Evolutionary conservation across 1,140 invertebrate species (phyloP), one percentile per base, ranked within the genome.

Genomic region (Drosophila bocqueti): DNA sequence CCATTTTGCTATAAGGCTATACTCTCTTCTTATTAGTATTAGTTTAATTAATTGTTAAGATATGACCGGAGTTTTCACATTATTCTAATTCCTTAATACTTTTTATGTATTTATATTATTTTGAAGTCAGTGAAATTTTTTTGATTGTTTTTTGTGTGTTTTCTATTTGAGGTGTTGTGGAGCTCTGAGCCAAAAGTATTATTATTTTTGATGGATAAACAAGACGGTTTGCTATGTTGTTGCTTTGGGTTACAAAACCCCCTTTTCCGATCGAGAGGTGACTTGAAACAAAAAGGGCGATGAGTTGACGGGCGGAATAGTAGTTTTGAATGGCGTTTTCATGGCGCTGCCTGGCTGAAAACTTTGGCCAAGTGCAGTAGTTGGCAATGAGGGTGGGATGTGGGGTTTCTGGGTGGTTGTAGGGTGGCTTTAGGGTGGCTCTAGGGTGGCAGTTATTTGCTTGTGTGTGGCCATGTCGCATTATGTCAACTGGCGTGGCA

Each of bases 401-500:
- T 43, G 34, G 34, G 9, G 34, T 0, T 1, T 0, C 10, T 11
- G 40, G 21, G 7, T 11, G 54, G 34, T 13, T 24, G 1, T 9
- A 4, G 46, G 34, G 34, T 13, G 34, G 34, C 4, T 36, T 0
- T 13, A 8, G 47, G 65, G 5, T 16, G 49, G 38, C 11, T 21
- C 0, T 15, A 1, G 45, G 45, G 18, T 42, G 49, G 16, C 29
- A 40, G 42, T 34, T 67, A 66, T 50, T 73, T 62, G 58, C 47
- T 50, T 63, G 11, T 52, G 76, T 76, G 50, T 64, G 82, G 74
- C 73, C 66, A 62, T 84, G 81, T 81, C 81, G 81, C 81, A 84
- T 84, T 84, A 84, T 84, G 77, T 84, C 81, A 84, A 84, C 81
- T 84, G 77, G 63, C 66, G 60, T 76, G 76, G 76, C 81, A 84